phyloP scores from a whole-genome alignment of 2,888 invertebrate species.

The Lapara coniferarum region DNA sequence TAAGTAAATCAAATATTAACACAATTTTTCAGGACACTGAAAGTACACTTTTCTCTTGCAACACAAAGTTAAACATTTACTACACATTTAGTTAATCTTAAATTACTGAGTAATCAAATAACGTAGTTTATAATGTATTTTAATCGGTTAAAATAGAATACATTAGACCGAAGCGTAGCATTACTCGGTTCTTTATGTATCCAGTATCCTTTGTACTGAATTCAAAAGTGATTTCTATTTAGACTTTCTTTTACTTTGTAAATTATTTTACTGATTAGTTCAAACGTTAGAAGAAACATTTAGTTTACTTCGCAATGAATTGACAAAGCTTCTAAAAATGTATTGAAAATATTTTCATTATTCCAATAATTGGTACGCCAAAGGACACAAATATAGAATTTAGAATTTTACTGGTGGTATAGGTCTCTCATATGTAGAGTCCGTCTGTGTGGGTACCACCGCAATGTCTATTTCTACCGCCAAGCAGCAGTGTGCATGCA shows the following conservation, averaged over 20 bases:
- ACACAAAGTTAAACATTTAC: neutral
- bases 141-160: constrained; percentile 39
- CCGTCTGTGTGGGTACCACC: no score
- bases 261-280: neutral
- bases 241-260: constrained; percentile 7
- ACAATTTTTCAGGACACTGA: no score
- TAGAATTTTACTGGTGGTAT: no score
- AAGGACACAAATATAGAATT: neutral
- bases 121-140: constrained; percentile 20
- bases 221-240: neutral
- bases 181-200: constrained; percentile 43
- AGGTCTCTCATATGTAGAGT: no score
- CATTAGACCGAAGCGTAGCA: constrained; percentile 59
- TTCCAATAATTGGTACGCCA: neutral
- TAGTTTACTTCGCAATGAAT: no score
- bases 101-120: constrained; percentile 15
- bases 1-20: neutral
- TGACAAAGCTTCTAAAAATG: no score
- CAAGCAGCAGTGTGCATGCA: no score
- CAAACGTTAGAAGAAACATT: neutral
- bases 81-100: constrained; percentile 7
- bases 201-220: constrained; percentile 9
- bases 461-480: no score
- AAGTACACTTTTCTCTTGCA: neutral
- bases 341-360: no score